These are phyloP conservation scores for Dendroctonus valens DNA, from an alignment of 1,140 invertebrate genomes.

Conservation along the genomic window DNA sequence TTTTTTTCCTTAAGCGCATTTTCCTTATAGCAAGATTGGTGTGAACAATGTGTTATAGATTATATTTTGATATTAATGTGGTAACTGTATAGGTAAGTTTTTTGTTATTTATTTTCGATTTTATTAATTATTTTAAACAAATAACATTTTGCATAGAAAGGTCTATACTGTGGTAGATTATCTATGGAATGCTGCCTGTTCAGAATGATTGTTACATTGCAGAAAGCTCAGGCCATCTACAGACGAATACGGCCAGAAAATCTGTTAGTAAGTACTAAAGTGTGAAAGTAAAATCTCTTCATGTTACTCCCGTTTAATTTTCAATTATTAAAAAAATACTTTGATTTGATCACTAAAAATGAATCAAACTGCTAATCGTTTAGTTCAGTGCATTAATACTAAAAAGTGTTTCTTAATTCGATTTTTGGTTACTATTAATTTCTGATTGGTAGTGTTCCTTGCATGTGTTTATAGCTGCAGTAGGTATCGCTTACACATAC, in stretches of 20 bases:
- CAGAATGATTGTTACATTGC: constrained; percentile 46
- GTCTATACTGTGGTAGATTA: constrained; percentile 39
- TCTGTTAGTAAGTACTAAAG: constrained; percentile 41
- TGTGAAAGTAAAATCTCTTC: too few relatives aligned
- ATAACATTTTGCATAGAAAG: constrained; percentile 29
- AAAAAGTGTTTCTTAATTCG: too few relatives aligned
- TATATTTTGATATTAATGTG: constrained; percentile 15
- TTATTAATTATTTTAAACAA: constrained; percentile 28
- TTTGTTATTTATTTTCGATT: constrained; percentile 23
- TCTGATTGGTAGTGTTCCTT: too few relatives aligned
- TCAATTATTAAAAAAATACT: too few relatives aligned
- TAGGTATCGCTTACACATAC: not conserved
- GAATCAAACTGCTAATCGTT: too few relatives aligned
- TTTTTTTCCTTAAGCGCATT: constrained; percentile 6
- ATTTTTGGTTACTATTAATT: too few relatives aligned
- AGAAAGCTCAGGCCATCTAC: constrained; percentile 38
- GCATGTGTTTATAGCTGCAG: not conserved
- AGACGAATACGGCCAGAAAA: constrained; percentile 41
- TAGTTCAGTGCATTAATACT: too few relatives aligned
- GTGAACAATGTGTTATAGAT: constrained; percentile 2
- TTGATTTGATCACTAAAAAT: too few relatives aligned
- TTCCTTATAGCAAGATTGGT: constrained; percentile 5
- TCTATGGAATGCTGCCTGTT: constrained; percentile 50
- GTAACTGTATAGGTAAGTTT: constrained; percentile 24
- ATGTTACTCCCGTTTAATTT: too few relatives aligned